Conservation (phyloP, 1,140 invertebrate species). For the Heliconius melpomene region DNA sequence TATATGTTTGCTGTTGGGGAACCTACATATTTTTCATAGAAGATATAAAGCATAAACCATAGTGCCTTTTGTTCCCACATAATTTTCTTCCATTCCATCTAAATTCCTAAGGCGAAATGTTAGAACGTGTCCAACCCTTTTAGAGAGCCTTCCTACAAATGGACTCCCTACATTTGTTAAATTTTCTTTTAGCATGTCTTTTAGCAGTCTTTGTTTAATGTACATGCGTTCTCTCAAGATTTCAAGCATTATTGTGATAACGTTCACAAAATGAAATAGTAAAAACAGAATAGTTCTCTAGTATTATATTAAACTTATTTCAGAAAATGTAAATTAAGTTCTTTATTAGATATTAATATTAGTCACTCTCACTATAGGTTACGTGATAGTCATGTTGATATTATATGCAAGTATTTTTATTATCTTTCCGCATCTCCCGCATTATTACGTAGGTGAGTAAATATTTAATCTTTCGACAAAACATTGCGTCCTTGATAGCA, state of each 20-base stretch:
- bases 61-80: background rate
- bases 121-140: slow-evolving; percentile 19
- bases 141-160: slow-evolving; percentile 19
- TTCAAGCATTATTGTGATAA: background rate
- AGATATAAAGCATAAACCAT: background rate
- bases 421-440: background rate
- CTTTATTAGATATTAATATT: background rate
- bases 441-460: background rate
- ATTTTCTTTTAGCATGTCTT: slow-evolving; percentile 27
- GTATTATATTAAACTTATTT: too few species aligned
- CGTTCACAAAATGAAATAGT: background rate
- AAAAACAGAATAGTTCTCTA: too few species aligned
- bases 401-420: background rate
- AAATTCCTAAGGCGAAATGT: slow-evolving; percentile 5
- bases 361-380: background rate
- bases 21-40: background rate
- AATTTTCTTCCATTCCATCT: slow-evolving; percentile 17
- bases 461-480: background rate
- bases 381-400: background rate
- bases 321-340: too few species aligned
- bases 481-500: too few species aligned
- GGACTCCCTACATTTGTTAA: slow-evolving; percentile 27
- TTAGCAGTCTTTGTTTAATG: slow-evolving; percentile 8
- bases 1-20: too few species aligned
- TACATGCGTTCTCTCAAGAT: background rate